Base-by-base conservation (phyloP, 1,140 invertebrate genomes). In the Anagrus nilaparvatae region DNA sequence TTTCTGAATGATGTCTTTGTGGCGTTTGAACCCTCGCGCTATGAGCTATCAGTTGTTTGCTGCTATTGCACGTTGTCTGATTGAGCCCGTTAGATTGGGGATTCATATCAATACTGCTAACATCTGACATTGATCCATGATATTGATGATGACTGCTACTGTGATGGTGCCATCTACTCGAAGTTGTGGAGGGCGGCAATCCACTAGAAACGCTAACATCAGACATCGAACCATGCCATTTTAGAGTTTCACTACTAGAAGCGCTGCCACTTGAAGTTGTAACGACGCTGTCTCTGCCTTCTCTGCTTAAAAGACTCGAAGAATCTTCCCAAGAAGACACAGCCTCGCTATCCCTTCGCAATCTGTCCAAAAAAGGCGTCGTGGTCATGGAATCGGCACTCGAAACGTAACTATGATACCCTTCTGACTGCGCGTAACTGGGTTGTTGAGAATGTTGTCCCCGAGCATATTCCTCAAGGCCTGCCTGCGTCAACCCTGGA, bases 391-490 rank as follows among this genome's bases (percentile, higher is more conserved):
- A 85, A 62, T 81, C 85, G 25, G 79, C 82, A 55, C 78, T 87
- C 42, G 80, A 87, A 17, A 82, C 84, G 60, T 82, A 87, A 59
- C 81, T 84, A 55, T 85, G 82, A 57, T 87, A 87, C 10, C 83
- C 83, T 65, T 87, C 83, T 17, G 80, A 83, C 48, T 85, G 82
- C 12, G 83, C 82, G 61, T 87, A 87, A 27, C 80, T 82, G 5
- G 77, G 70, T 53, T 83, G 81, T 50, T 82, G 81, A 44, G 82
- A 79, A 52, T 84, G 81, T 34, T 81, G 74, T 44, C 76, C 76
- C 45, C 77, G 72, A 10, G 77, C 76, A 53, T 84, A 84, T 44
- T 82, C 76, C 47, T 84, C 81, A 3, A 84, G 61, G 38, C 80
- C 79, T 6, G 77, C 76, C 61, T 82, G 77, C 2, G 79, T 79